Evolutionary conservation across 2,797 vertebrate species (phyloP).

Genomic region (Dendrocincla fuliginosa): DNA sequence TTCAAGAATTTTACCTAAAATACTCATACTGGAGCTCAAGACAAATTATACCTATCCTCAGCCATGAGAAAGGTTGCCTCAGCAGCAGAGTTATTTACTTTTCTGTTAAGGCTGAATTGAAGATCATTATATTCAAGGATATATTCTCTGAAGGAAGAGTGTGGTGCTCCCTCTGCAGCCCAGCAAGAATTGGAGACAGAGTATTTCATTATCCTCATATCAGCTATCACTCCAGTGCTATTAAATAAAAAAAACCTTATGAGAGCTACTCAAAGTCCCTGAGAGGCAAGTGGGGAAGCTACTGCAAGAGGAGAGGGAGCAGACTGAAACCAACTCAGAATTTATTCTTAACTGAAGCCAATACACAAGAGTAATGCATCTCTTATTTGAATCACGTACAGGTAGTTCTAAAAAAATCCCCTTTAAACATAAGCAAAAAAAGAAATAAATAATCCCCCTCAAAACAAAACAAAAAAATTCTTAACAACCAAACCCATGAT

Average conservation of each 20-base stretch:
- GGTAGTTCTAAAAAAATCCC: rapidly evolving
- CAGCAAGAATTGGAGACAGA: background rate
- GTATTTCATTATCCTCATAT: background rate
- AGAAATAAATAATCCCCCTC: background rate
- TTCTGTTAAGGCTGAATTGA: background rate
- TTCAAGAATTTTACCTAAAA: background rate
- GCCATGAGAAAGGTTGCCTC: background rate
- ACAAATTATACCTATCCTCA: background rate
- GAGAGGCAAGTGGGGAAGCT: background rate
- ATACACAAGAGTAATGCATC: background rate
- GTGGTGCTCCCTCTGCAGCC: background rate
- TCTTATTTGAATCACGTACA: background rate
- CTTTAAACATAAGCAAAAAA: background rate
- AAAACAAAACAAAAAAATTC: background rate
- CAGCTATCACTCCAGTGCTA: background rate
- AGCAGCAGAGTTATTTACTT: background rate
- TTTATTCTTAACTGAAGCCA: background rate
- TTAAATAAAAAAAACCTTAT: background rate
- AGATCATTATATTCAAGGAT: background rate
- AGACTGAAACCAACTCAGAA: background rate
- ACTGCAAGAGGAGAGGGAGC: background rate
- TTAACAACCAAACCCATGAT: rapidly evolving
- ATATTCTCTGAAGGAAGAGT: background rate
- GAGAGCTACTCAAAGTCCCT: background rate
- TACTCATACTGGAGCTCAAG: background rate